Evolutionary conservation across 2,888 invertebrate genomes (phyloP).

Genomic region (Gryllus longicercus): DNA sequence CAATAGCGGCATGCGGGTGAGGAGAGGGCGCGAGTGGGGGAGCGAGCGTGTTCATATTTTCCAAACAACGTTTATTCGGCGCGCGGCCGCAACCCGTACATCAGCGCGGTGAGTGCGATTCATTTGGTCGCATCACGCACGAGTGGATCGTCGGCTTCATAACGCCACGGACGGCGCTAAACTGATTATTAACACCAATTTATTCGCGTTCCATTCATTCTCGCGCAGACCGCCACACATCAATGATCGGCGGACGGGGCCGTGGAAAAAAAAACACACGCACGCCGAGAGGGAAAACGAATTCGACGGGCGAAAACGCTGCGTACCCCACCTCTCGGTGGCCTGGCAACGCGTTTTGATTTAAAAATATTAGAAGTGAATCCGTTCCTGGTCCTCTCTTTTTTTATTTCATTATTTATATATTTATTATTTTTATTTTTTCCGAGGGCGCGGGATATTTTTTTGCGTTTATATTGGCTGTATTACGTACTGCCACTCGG

Average conservation of each 20-base stretch:
- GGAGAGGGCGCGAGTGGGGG: background rate
- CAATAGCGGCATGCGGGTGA: background rate
- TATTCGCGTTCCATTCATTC: background rate
- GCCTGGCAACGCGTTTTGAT: no score
- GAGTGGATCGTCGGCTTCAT: background rate
- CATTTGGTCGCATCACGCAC: background rate
- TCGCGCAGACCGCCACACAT: background rate
- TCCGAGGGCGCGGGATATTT: background rate
- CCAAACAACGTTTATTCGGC: slow-evolving; percentile 1
- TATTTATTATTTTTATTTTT: no score
- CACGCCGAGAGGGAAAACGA: no score
- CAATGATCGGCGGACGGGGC: background rate
- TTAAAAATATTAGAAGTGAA: no score
- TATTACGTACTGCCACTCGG: background rate
- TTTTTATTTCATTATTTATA: no score
- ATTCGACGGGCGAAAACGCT: no score
- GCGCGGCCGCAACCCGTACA: background rate
- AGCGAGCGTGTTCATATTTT: background rate
- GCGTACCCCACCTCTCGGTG: no score
- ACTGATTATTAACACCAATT: slow-evolving; percentile 17
- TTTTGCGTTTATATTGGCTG: background rate
- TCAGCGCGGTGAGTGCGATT: background rate
- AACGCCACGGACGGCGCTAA: background rate
- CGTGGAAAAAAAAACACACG: background rate
- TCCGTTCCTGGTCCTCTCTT: no score